Conservation (phyloP, 2,113 vertebrate species). For the Seriola aureovittata region DNA sequence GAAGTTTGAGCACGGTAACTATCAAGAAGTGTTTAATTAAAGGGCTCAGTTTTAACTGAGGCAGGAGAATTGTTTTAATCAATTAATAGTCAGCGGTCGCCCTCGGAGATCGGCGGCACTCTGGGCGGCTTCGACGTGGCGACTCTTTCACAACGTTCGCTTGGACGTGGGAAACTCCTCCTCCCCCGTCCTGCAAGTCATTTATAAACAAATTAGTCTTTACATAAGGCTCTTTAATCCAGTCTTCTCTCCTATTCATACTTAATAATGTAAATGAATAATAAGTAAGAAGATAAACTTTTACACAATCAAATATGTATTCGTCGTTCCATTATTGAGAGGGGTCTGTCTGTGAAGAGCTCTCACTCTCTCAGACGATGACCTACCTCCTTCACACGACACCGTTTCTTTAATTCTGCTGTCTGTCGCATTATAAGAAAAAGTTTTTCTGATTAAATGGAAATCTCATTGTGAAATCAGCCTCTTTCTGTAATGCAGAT, state of each 20-base stretch:
- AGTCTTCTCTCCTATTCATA: neutral
- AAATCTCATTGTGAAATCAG: neutral
- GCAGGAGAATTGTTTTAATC: slow-evolving; percentile 8
- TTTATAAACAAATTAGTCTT: slow-evolving; percentile 9
- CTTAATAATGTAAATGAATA: neutral
- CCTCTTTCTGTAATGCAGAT: neutral
- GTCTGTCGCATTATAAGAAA: slow-evolving; percentile 2
- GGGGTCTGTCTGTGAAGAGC: slow-evolving; percentile 1
- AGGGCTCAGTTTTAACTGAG: slow-evolving; percentile 4
- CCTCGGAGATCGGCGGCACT: neutral
- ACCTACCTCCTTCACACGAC: neutral
- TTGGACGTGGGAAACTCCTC: slow-evolving; percentile 8
- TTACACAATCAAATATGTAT: neutral
- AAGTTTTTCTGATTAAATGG: neutral
- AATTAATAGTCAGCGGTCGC: neutral
- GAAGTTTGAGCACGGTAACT: slow-evolving; percentile 27
- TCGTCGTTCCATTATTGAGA: neutral
- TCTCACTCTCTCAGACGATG: neutral
- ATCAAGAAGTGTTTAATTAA: slow-evolving; percentile 30
- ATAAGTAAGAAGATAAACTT: neutral
- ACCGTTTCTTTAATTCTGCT: slow-evolving; percentile 16
- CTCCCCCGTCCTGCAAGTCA: neutral
- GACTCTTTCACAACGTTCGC: neutral
- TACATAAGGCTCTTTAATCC: neutral
- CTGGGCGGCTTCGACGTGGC: neutral